Percentiles rank a stretch among this genome's conserved stretches.
These are phyloP conservation scores for Cossypha heuglini DNA, from an alignment of 2,797 vertebrate species.

Conservation along the genomic window DNA sequence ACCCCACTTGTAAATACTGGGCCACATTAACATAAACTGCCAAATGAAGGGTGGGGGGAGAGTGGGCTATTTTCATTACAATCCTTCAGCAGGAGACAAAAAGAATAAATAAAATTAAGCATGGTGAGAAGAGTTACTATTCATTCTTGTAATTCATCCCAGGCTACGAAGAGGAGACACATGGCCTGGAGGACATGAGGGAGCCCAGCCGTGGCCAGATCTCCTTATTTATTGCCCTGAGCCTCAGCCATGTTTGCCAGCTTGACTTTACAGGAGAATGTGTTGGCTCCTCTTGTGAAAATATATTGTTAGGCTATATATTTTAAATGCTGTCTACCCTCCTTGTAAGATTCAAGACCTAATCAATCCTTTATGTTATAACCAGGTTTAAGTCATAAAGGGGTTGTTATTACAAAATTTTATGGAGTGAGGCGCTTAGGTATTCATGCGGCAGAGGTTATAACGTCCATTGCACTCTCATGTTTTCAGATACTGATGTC, in stretches of 20 bases:
- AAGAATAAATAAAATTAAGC: slow-evolving; percentile 1
- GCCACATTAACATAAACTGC: slow-evolving; percentile 57
- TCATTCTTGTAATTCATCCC: slow-evolving; percentile 3
- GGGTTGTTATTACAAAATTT: slow-evolving; percentile 68
- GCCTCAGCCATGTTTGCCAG: slow-evolving; percentile 15
- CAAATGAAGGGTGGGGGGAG: not conserved
- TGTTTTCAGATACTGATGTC: not conserved
- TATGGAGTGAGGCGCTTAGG: slow-evolving; percentile 60
- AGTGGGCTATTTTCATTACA: not conserved
- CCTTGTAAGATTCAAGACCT: slow-evolving; percentile 62
- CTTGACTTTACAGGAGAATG: slow-evolving; percentile 28
- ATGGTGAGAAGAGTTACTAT: not conserved
- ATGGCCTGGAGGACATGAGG: not conserved
- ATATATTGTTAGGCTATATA: slow-evolving; percentile 65
- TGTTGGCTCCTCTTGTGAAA: slow-evolving; percentile 58
- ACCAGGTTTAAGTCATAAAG: slow-evolving; percentile 75
- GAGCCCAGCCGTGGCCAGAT: not conserved
- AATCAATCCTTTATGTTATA: slow-evolving; percentile 73
- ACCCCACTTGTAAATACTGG: slow-evolving; percentile 63
- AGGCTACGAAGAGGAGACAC: slow-evolving; percentile 6
- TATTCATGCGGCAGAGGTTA: slow-evolving; percentile 19
- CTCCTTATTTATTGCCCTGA: slow-evolving; percentile 54
- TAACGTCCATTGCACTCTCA: slow-evolving; percentile 4
- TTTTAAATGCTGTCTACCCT: slow-evolving; percentile 63
- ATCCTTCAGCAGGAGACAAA: not conserved